These are phyloP conservation scores for Dissostichus mawsoni DNA, from an alignment of 2,113 vertebrate genomes.

Conservation along the genomic window DNA sequence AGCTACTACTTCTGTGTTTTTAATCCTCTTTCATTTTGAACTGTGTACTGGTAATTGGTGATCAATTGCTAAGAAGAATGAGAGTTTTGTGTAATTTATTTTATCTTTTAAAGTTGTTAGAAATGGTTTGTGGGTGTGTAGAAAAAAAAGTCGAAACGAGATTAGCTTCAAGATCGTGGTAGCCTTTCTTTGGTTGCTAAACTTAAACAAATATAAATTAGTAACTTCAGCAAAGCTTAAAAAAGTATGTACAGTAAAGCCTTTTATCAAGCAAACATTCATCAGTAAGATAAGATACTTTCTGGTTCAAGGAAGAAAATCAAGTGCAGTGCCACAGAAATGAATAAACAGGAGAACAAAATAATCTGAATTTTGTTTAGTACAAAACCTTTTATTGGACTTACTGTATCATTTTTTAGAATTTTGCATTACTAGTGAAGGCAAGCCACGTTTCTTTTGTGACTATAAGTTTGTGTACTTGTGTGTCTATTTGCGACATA, in stretches of 20 bases:
- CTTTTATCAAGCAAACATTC: too few relatives aligned
- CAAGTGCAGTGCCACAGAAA: background rate
- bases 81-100: background rate
- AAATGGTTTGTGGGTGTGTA: background rate
- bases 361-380: background rate
- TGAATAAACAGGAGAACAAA: background rate
- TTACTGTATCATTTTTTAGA: background rate
- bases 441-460: background rate
- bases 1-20: background rate
- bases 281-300: background rate
- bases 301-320: background rate
- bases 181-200: background rate
- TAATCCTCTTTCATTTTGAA: background rate
- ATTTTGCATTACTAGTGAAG: background rate
- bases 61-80: background rate
- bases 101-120: too few relatives aligned
- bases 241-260: background rate
- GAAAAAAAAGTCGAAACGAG: background rate
- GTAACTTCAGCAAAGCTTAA: background rate
- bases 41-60: background rate
- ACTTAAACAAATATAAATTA: background rate
- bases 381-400: background rate
- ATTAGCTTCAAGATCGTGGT: background rate
- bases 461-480: background rate
- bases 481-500: background rate